These are phyloP conservation scores for Actinernus sp. DNA, from an alignment of 92 coral and sea anemone genomes.

Conservation along the genomic window DNA sequence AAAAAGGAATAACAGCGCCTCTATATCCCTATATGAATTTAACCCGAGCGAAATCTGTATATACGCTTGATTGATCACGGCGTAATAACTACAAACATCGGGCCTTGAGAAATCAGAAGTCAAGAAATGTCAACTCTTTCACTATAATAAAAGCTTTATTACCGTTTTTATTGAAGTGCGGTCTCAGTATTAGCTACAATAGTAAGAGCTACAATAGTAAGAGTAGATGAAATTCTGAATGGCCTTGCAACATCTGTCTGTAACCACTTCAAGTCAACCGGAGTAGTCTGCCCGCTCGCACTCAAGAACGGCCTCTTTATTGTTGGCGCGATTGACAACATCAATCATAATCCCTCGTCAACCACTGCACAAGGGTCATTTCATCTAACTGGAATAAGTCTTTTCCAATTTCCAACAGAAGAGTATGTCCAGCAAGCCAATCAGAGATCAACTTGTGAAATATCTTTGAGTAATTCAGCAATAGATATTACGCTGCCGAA, in stretches of 20 bases:
- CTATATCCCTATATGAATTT: too few relatives aligned
- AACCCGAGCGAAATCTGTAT: too few relatives aligned
- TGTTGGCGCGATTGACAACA: slow-evolving; percentile 24
- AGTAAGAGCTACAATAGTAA: slow-evolving; percentile 4
- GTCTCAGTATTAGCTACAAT: slow-evolving; percentile 2
- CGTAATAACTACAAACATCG: too few relatives aligned
- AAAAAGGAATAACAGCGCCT: too few relatives aligned
- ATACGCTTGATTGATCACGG: too few relatives aligned
- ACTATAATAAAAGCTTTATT: too few relatives aligned
- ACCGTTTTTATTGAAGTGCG: too few relatives aligned
- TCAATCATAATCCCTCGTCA: slow-evolving; percentile 41
- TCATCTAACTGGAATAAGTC: slow-evolving; percentile 28
- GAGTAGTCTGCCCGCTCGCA: slow-evolving; percentile 13
- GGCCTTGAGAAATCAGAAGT: too few relatives aligned
- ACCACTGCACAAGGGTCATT: slow-evolving; percentile 29
- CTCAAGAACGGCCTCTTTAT: slow-evolving; percentile 19
- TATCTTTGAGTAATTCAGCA: slow-evolving; percentile 1
- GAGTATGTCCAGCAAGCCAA: neutral
- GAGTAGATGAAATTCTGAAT: slow-evolving; percentile 14
- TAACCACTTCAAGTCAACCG: slow-evolving; percentile 4
- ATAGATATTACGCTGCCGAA: slow-evolving; percentile 19
- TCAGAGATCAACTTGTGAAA: neutral
- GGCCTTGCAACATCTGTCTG: slow-evolving; percentile 21
- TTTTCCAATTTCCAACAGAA: slow-evolving; percentile 6
- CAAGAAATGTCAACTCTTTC: too few relatives aligned